Base-by-base conservation (phyloP, 2,888 invertebrate species). In the Harpalus rufipes region DNA sequence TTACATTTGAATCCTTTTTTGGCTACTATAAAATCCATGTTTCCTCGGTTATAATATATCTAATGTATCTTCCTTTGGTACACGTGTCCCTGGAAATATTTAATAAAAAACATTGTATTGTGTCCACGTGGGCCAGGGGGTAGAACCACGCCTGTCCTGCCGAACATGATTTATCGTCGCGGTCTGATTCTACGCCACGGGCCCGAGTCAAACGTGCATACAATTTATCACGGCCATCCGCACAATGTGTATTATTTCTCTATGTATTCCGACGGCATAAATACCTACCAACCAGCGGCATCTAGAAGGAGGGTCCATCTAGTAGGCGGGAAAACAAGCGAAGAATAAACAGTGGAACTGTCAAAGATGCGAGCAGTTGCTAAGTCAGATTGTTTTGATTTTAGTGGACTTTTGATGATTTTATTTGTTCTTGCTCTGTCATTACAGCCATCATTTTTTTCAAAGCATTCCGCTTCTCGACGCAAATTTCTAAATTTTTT, bases 211-310 rank as follows among this genome's bases (percentile, higher is more conserved):
- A 80, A 80, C 80, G 80, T 80, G 80, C 80, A 63, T 80, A 80
- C 80, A 63, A 80, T 80, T 80, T 80, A 80, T 80, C 80, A 80
- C 61, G 59, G 63, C 80, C 44, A 80, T 80, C 63, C 61, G 63
- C 63, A 80, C 80, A 80, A 80, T 80, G 80, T 80, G 80, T 63
- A 80, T 80, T 80, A 80, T 80, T 80, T 80, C 63, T 61, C 59
- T 63, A 63, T 63, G 63, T 61, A 74, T 74, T 58, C 78, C 51
- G 12, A 10, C 56, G 4, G 58, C 78, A 59, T 58, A 78, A 59
- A 78, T 74, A 74, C 41, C 72, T 10, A 18, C 7, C 18, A 10
- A 44, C 44, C 72, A 41, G 10, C 68, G 41, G 68, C 32, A 32
- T 41, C 68, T 68, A 59, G 5, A 5, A 32, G 32, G 32, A 32